These are phyloP conservation scores for Planiliza haematocheilus DNA, from an alignment of 2,113 vertebrate genomes.

Conservation along the genomic window DNA sequence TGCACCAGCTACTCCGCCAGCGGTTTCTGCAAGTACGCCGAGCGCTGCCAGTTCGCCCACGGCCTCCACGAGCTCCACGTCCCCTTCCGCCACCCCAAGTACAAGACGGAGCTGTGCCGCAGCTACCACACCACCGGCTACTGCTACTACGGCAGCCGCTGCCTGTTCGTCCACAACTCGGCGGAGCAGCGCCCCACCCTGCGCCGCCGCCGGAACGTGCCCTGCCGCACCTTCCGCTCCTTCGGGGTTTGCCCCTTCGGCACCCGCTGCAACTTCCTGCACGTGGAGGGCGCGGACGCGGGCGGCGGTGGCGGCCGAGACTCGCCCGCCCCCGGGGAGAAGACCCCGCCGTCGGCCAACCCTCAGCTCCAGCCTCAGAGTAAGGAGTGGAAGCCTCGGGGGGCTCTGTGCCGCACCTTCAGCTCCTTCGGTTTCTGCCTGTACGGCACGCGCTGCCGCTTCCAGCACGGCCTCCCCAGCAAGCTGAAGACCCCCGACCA, in stretches of 20 bases:
- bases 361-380: conserved; percentile 1
- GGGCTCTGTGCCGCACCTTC: conserved; percentile 81
- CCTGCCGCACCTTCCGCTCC: conserved; percentile 77
- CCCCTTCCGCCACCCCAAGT: conserved; percentile 85
- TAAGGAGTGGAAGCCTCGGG: conserved; percentile 73
- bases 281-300: conserved; percentile 27
- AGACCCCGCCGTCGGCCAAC: background rate
- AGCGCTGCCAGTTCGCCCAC: conserved; percentile 86
- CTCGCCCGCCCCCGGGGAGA: background rate
- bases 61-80: conserved; percentile 85
- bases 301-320: background rate
- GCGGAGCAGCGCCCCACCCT: conserved; percentile 75
- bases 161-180: conserved; percentile 82
- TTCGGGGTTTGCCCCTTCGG: conserved; percentile 82
- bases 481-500: conserved; percentile 24
- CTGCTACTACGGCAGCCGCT: conserved; percentile 84
- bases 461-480: conserved; percentile 81
- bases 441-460: conserved; percentile 83
- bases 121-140: conserved; percentile 79
- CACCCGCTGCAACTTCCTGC: conserved; percentile 80
- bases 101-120: conserved; percentile 85
- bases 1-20: conserved; percentile 81
- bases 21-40: conserved; percentile 81
- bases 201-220: conserved; percentile 64
- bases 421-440: conserved; percentile 83